Conservation (phyloP, 2,797 vertebrate genomes). For the Molossus alvarezi region DNA sequence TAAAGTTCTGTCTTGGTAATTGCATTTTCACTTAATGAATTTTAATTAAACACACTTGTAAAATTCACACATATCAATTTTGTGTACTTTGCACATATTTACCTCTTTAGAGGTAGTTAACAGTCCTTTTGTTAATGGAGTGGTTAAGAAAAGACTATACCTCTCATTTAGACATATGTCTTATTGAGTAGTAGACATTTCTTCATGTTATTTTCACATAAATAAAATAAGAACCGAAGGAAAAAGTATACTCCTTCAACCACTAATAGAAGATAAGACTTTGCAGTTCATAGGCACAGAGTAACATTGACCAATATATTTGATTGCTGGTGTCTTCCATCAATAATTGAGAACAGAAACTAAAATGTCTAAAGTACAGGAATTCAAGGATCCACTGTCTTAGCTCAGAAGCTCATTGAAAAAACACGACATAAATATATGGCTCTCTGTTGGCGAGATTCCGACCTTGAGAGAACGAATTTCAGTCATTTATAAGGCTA, state of each 20-base stretch:
- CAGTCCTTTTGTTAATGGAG: neutral
- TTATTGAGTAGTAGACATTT: neutral
- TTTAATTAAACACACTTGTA: conserved; percentile 11
- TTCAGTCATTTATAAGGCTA: conserved; percentile 66
- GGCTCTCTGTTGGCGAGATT: conserved; percentile 42
- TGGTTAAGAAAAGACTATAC: neutral
- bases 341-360: neutral
- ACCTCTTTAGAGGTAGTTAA: neutral
- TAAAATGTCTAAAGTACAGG: conserved; percentile 59
- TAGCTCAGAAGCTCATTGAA: conserved; percentile 32
- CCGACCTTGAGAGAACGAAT: conserved; percentile 68
- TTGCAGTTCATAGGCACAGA: neutral
- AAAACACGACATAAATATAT: conserved; percentile 36
- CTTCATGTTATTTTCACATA: conserved; percentile 8
- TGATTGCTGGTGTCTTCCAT: neutral
- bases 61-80: conserved; percentile 2
- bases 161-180: neutral
- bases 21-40: neutral
- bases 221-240: neutral
- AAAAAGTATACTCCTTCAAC: neutral
- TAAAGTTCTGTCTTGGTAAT: conserved; percentile 26
- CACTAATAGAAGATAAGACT: neutral
- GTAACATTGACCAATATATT: neutral
- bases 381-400: conserved; percentile 48
- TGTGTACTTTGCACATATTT: neutral